Conservation (phyloP, 2,113 vertebrate species). For the Sisor rabdophorus region DNA sequence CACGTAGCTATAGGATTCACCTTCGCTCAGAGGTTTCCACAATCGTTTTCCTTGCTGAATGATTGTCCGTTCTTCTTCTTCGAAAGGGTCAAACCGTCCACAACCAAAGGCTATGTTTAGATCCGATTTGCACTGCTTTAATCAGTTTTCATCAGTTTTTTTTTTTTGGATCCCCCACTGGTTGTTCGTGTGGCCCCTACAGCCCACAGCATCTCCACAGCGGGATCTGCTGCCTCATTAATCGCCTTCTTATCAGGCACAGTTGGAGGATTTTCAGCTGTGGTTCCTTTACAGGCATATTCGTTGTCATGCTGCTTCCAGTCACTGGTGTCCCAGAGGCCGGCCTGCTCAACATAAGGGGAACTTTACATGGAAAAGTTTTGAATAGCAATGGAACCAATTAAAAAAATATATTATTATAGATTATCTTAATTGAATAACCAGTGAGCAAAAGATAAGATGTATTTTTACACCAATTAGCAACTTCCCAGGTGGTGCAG, state of each 20-base stretch:
- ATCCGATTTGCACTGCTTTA: background rate
- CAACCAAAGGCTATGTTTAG: background rate
- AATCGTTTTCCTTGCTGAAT: background rate
- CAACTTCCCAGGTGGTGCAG: background rate
- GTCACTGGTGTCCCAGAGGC: background rate
- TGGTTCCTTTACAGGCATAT: slow-evolving; percentile 2
- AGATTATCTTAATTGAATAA: background rate
- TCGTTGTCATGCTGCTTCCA: background rate
- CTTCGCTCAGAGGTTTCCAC: too few relatives aligned
- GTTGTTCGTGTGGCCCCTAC: background rate
- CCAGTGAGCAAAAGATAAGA: background rate
- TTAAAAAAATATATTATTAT: background rate
- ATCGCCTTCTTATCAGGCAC: slow-evolving; percentile 11
- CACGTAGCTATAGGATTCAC: background rate
- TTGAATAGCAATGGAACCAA: background rate
- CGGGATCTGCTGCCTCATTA: slow-evolving; percentile 23
- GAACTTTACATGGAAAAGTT: background rate
- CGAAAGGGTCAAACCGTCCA: too few relatives aligned
- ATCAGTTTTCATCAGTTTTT: background rate
- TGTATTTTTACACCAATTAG: background rate
- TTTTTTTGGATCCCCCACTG: background rate
- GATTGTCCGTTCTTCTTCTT: background rate
- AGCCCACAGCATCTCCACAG: slow-evolving; percentile 13
- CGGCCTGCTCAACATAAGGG: background rate
- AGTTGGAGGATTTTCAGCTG: slow-evolving; percentile 27